Base-by-base conservation (phyloP, 2,113 vertebrate species). In the Ailurus styani region DNA sequence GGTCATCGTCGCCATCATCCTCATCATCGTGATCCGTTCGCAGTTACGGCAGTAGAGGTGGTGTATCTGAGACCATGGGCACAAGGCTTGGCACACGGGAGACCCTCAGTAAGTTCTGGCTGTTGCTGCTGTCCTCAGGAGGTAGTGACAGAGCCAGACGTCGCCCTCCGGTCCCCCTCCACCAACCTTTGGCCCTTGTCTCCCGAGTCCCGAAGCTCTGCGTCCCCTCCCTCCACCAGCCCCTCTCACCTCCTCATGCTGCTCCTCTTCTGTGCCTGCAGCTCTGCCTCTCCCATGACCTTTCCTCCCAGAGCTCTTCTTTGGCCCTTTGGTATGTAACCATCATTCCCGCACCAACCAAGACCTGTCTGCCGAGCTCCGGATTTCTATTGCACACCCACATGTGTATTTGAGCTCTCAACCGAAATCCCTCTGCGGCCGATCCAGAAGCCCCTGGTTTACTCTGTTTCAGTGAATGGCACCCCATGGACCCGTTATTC, bases 1-100 rank as follows among this genome's bases (percentile, higher is more conserved):
- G 5, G 25, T 83, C 37, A 47, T 50, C 4, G 2, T 66, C 2
- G 0, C 20, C 13, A 1, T 68, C 8, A 0, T 29, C 40, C 11
- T 79, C 6, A 2, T 57, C 23, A 40, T 11, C 3, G 0, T 21
- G 27, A 34, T 5, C 57, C 4, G 23, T 50, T 23, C 2, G 4
- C 42, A 20, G 42, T 57, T 20, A 5, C 3, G 14, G 64, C 27
- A 9, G 37, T 14, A 11, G 31, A 68, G 18, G 20, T 14, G 45
- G 11, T 4, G 4, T 42, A 18, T 9, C 0, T 18, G n/a, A 50
- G 60, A 47, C 7, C 1, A 5, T 11, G n/a, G 54, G 37, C 54
- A 2, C 54, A 6, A 37, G 25, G 12, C 77, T 55, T 42, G 55
- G 25, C n/a, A 12, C 52, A 4, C 18, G 12, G 55, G 9, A 78